These are phyloP conservation scores for Druon quercuslanigerum DNA, from an alignment of 1,140 invertebrate genomes.

Conservation along the genomic window DNA sequence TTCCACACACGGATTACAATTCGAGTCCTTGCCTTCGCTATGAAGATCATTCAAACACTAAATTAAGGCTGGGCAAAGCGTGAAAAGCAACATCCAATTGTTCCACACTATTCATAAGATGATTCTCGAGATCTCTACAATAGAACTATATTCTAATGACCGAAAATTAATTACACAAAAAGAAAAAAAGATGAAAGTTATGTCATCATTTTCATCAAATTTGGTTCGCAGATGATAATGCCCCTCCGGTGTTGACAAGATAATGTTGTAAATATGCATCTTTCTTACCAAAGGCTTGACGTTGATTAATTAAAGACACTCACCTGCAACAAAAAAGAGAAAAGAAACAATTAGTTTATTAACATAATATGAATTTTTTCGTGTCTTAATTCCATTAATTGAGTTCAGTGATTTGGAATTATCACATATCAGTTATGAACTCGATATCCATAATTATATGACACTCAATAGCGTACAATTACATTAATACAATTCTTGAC, in stretches of 20 bases:
- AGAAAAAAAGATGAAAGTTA: no score
- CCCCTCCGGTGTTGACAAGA: no score
- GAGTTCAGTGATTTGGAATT: constrained; percentile 1
- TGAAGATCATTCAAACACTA: background rate
- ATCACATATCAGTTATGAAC: constrained; percentile 8
- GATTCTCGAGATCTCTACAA: no score
- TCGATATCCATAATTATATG: background rate
- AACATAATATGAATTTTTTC: background rate
- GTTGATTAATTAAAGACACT: background rate
- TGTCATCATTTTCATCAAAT: no score
- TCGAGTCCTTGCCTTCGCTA: background rate
- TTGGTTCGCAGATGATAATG: no score
- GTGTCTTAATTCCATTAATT: background rate
- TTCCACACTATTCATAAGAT: no score
- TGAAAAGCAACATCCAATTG: no score
- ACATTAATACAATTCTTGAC: background rate
- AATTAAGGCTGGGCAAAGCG: background rate
- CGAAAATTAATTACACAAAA: no score
- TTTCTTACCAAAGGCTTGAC: no score
- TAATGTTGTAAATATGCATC: no score
- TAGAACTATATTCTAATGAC: no score
- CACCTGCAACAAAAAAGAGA: constrained; percentile 4
- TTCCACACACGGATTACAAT: constrained; percentile 52
- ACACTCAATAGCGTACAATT: background rate
- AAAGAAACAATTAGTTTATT: background rate